These are phyloP conservation scores for Catharus ustulatus DNA, from an alignment of 2,797 vertebrate genomes.

Conservation along the genomic window DNA sequence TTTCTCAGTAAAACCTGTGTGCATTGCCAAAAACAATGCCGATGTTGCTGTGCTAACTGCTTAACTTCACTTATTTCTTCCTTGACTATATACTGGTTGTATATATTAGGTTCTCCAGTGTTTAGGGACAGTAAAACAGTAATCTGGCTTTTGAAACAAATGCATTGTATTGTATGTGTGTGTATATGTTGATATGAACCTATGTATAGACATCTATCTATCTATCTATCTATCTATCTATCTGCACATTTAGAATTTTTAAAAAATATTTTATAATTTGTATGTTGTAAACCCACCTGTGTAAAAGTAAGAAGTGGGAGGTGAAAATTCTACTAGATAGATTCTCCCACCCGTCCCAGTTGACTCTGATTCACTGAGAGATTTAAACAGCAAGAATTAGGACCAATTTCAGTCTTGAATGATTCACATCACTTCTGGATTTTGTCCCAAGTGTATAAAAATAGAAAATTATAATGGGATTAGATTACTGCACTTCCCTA, in stretches of 20 bases:
- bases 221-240: too few species aligned
- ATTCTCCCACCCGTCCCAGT: rapidly evolving
- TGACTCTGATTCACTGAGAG: neutral
- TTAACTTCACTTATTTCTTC: neutral
- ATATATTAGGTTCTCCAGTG: neutral
- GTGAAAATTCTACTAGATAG: neutral
- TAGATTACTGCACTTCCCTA: slow-evolving; percentile 10
- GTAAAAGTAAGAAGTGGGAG: neutral
- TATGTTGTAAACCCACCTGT: neutral
- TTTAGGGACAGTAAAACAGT: neutral
- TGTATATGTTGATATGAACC: neutral
- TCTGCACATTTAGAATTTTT: rapidly evolving
- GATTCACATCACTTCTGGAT: slow-evolving; percentile 3
- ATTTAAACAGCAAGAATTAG: slow-evolving; percentile 5
- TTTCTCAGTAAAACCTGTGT: neutral
- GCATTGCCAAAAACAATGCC: neutral
- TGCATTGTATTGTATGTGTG: neutral
- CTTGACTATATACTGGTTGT: neutral
- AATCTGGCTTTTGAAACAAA: neutral
- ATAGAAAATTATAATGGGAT: slow-evolving; percentile 23
- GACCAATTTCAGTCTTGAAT: slow-evolving; percentile 18
- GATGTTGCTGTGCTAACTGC: neutral
- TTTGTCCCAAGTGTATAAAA: neutral
- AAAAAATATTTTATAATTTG: neutral
- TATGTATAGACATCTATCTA: too few species aligned